Conservation (phyloP, 1,140 invertebrate genomes). For the Spodoptera litura region DNA sequence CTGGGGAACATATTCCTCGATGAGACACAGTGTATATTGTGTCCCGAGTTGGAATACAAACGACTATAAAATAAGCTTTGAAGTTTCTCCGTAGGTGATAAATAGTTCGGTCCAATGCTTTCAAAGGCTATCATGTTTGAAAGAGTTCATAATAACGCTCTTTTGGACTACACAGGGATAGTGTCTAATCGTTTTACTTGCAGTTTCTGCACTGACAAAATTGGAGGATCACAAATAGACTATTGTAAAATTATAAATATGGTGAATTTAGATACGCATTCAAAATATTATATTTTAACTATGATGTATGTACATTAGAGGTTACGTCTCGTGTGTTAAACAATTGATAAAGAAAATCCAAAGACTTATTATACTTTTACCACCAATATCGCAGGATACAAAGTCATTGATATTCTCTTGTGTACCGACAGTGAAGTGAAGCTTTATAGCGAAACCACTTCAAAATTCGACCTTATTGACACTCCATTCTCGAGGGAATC, state of each 20-base stretch:
- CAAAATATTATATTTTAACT: too few relatives aligned
- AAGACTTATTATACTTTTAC: too few relatives aligned
- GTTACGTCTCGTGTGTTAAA: too few relatives aligned
- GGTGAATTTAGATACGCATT: too few relatives aligned
- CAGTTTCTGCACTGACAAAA: conserved; percentile 12
- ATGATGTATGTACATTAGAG: too few relatives aligned
- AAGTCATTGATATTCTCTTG: too few relatives aligned
- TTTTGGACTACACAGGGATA: conserved; percentile 16
- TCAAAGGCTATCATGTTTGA: conserved; percentile 46
- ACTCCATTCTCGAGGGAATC: too few relatives aligned
- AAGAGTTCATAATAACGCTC: conserved; percentile 35
- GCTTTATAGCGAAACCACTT: too few relatives aligned
- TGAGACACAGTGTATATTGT: conserved; percentile 25
- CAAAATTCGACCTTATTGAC: too few relatives aligned
- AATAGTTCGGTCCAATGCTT: conserved; percentile 52
- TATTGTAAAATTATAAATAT: background rate
- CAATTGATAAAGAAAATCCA: too few relatives aligned
- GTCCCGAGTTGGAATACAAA: conserved; percentile 10
- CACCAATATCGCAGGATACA: too few relatives aligned
- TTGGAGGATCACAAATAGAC: background rate
- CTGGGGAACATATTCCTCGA: background rate
- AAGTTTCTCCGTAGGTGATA: conserved; percentile 49
- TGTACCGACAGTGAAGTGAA: too few relatives aligned
- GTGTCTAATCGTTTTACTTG: conserved; percentile 21
- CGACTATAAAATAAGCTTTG: conserved; percentile 46